Percentiles rank a stretch among this genome's conserved stretches.
Conservation (phyloP, 2,113 vertebrate genomes). For the Gnathonemus echidnorhynchus region DNA sequence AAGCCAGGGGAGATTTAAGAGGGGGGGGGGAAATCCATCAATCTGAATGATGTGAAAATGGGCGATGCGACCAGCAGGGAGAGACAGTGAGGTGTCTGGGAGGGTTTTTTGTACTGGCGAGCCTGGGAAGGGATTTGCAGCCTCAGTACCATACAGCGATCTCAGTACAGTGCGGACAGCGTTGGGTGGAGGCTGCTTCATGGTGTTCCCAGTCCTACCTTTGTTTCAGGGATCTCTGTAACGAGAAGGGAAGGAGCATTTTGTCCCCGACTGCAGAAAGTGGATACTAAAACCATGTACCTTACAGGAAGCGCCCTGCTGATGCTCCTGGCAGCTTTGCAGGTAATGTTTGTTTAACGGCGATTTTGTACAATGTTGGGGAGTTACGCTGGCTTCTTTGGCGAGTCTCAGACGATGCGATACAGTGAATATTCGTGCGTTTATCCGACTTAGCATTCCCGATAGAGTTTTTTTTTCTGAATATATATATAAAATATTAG, state of each 20-base stretch:
- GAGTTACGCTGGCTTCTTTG: constrained; percentile 7
- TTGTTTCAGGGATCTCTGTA: constrained; percentile 27
- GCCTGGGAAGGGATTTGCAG: constrained; percentile 18
- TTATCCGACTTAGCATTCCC: neutral
- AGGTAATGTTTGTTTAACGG: constrained; percentile 34
- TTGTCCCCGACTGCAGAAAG: constrained; percentile 13
- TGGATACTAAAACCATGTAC: constrained; percentile 36
- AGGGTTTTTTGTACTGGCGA: constrained; percentile 11
- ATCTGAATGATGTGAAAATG: constrained; percentile 19
- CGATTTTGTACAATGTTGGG: neutral
- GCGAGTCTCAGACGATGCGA: neutral
- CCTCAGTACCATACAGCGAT: constrained; percentile 36
- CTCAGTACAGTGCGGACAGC: constrained; percentile 25
- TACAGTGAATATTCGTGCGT: neutral
- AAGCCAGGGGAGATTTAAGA: constrained; percentile 23
- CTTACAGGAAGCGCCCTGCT: constrained; percentile 34
- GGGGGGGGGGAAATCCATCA: constrained; percentile 3
- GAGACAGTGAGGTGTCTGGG: constrained; percentile 31
- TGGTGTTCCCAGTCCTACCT: constrained; percentile 26
- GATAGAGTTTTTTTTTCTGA: neutral
- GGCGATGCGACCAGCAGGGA: constrained; percentile 30
- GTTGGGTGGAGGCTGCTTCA: constrained; percentile 27
- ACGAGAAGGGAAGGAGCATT: constrained; percentile 18
- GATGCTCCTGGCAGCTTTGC: constrained; percentile 40
- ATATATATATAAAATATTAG: neutral